These are phyloP conservation scores for Biston betularia DNA, from an alignment of 2,888 invertebrate species.

Conservation along the genomic window DNA sequence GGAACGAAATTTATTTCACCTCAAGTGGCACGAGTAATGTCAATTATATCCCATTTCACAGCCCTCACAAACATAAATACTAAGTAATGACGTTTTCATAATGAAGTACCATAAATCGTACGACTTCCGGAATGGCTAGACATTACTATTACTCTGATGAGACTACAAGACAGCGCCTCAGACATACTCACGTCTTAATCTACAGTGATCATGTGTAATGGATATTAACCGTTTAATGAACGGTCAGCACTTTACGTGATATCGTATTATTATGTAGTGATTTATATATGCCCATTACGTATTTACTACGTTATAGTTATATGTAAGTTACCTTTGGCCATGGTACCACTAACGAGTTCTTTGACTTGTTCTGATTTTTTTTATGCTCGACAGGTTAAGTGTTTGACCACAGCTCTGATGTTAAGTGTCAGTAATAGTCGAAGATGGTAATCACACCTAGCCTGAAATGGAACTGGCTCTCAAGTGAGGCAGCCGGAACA, in stretches of 20 bases:
- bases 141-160: slow-evolving; percentile 34
- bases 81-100: slow-evolving; percentile 15
- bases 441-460: too few species aligned
- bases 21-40: background rate
- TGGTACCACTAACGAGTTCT: slow-evolving; percentile 30
- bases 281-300: slow-evolving; percentile 30
- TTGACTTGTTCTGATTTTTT: slow-evolving; percentile 26
- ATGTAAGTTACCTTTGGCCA: slow-evolving; percentile 18
- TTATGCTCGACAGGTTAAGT: too few species aligned
- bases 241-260: slow-evolving; percentile 29
- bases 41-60: slow-evolving; percentile 14
- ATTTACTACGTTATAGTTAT: background rate
- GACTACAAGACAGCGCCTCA: slow-evolving; percentile 10
- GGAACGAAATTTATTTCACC: background rate
- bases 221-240: slow-evolving; percentile 34
- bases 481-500: too few species aligned
- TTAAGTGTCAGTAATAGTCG: too few species aligned
- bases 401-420: too few species aligned
- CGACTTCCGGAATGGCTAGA: slow-evolving; percentile 25
- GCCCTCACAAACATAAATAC: slow-evolving; percentile 5
- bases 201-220: slow-evolving; percentile 33
- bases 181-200: slow-evolving; percentile 29
- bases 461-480: too few species aligned
- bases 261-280: slow-evolving; percentile 30
- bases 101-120: slow-evolving; percentile 30